These are phyloP conservation scores for Ranitomeya variabilis DNA, from an alignment of 2,113 vertebrate species.

Conservation along the genomic window DNA sequence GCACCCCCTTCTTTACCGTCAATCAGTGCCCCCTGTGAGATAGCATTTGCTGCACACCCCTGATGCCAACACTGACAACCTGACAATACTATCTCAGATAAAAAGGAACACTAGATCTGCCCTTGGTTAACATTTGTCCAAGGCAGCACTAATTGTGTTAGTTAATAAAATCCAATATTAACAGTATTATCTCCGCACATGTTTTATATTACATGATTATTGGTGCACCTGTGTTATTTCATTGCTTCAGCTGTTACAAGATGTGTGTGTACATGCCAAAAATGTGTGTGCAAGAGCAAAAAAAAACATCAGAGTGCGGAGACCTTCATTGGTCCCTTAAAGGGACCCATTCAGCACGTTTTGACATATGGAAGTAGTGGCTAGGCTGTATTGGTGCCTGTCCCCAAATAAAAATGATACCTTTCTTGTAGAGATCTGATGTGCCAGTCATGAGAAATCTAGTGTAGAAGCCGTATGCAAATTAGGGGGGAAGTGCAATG, in stretches of 20 bases:
- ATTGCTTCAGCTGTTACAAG: not conserved
- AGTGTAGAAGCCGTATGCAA: too few species aligned
- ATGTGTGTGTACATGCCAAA: too few species aligned
- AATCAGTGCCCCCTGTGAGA: not conserved
- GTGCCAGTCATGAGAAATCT: too few species aligned
- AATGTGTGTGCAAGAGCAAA: too few species aligned
- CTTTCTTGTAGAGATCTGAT: too few species aligned
- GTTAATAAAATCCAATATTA: conserved; percentile 2
- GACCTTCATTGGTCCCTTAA: too few species aligned
- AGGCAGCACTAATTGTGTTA: not conserved
- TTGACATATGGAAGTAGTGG: too few species aligned
- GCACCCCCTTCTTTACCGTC: not conserved
- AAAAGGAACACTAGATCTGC: not conserved
- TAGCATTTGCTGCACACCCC: not conserved
- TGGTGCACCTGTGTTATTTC: not conserved
- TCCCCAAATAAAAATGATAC: too few species aligned
- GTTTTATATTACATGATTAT: not conserved
- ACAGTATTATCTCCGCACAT: not conserved
- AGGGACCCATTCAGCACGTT: too few species aligned
- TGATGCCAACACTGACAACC: not conserved
- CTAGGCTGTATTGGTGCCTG: too few species aligned
- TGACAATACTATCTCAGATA: not conserved
- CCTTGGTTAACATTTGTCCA: conserved; percentile 24
- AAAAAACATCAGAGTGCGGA: too few species aligned
- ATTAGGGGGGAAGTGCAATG: too few species aligned